Conservation (phyloP, 1,140 invertebrate genomes). For the Zaprionus africanus region DNA sequence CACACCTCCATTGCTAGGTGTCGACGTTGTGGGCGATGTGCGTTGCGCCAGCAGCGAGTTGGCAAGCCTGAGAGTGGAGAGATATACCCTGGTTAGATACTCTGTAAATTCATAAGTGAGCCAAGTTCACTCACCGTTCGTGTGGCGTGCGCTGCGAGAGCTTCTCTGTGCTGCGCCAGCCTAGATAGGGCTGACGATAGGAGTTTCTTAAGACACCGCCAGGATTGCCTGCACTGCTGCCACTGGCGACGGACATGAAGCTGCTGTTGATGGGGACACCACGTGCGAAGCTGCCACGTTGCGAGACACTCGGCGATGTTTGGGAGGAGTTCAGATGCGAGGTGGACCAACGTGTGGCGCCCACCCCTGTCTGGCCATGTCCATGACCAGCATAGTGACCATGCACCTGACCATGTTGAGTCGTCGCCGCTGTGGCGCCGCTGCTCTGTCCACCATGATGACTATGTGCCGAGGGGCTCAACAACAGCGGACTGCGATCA, state of each 20-base stretch:
- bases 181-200: constrained; percentile 92
- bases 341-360: constrained; percentile 92
- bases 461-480: constrained; percentile 84
- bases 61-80: constrained; percentile 86
- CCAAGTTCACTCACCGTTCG: constrained; percentile 86
- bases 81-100: neutral
- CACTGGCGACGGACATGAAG: constrained; percentile 81
- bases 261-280: constrained; percentile 80
- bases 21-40: constrained; percentile 61
- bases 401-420: constrained; percentile 44
- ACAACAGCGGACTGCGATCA: constrained; percentile 80
- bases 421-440: constrained; percentile 10
- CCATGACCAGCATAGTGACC: constrained; percentile 56
- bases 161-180: constrained; percentile 95
- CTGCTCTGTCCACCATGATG: constrained; percentile 80
- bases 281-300: constrained; percentile 82
- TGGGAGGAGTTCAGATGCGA: constrained; percentile 91
- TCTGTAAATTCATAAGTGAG: neutral
- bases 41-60: constrained; percentile 86
- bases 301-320: constrained; percentile 86
- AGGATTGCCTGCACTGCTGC: constrained; percentile 46
- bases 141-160: constrained; percentile 90
- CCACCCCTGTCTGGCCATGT: constrained; percentile 24
- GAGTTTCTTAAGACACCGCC: constrained; percentile 83
- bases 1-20: constrained; percentile 41